These are phyloP conservation scores for Myiothlypis chrysogaster DNA, from an alignment of 2,797 vertebrate genomes.

Conservation along the genomic window DNA sequence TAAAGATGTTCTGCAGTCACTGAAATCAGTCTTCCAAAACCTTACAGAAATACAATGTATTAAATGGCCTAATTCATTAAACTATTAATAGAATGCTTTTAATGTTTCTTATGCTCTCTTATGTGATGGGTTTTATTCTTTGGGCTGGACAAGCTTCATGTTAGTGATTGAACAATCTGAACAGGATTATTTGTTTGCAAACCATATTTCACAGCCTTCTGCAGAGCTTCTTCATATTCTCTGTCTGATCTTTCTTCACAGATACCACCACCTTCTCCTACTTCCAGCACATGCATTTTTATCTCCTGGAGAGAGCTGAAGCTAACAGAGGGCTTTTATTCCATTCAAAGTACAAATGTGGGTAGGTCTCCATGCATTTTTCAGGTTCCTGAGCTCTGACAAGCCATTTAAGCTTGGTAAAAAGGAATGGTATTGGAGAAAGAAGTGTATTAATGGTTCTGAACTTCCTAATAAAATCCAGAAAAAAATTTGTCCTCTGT, in stretches of 20 bases:
- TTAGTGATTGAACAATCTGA: neutral
- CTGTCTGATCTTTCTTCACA: neutral
- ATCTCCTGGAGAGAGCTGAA: neutral
- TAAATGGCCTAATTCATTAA: neutral
- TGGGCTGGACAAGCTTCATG: neutral
- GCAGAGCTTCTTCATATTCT: neutral
- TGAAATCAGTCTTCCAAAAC: neutral
- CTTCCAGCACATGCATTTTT: neutral
- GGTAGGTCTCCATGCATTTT: neutral
- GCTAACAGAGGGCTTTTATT: neutral
- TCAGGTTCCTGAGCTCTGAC: neutral
- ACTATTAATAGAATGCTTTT: neutral
- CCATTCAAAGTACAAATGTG: neutral
- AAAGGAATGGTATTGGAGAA: neutral
- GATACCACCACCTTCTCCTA: neutral
- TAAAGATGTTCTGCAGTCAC: neutral
- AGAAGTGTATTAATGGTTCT: neutral
- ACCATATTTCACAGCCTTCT: neutral
- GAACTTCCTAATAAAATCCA: neutral
- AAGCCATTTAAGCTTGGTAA: neutral
- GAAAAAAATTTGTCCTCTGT: neutral
- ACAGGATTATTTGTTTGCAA: neutral
- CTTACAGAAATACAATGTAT: neutral
- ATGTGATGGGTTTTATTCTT: neutral
- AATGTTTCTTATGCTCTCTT: neutral